Conservation (phyloP, 2,888 invertebrate species). For the Galerucella calmariensis region DNA sequence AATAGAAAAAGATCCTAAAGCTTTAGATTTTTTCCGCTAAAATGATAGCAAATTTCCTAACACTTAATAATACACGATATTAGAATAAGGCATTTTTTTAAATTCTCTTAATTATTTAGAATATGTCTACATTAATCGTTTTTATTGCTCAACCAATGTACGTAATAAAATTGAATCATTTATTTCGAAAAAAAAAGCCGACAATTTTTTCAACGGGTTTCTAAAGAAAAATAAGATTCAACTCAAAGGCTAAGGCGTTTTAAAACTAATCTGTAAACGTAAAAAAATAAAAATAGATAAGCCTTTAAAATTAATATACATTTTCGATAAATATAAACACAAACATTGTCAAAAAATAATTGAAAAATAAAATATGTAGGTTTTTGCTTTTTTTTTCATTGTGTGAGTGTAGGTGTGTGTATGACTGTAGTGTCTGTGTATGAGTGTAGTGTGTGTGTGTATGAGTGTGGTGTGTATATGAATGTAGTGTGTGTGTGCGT, state of each 20-base stretch:
- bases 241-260: slow-evolving; percentile 37
- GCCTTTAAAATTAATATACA: slow-evolving; percentile 32
- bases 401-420: slow-evolving; percentile 40
- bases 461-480: not conserved
- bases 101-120: slow-evolving; percentile 46
- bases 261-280: slow-evolving; percentile 18
- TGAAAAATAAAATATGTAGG: slow-evolving; percentile 32
- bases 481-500: slow-evolving; percentile 2
- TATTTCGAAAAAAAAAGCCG: too few species aligned
- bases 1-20: slow-evolving; percentile 12
- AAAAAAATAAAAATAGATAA: slow-evolving; percentile 39
- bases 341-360: slow-evolving; percentile 31
- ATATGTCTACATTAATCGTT: slow-evolving; percentile 40
- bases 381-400: slow-evolving; percentile 37
- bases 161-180: slow-evolving; percentile 4
- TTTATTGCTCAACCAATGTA: slow-evolving; percentile 38
- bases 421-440: slow-evolving; percentile 38
- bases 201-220: too few species aligned
- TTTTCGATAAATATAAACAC: slow-evolving; percentile 28
- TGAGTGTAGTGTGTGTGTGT: slow-evolving; percentile 37
- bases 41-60: slow-evolving; percentile 25
- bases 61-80: slow-evolving; percentile 42
- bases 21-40: not conserved
- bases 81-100: slow-evolving; percentile 46
- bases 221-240: not conserved